A percentile compares a stretch with the other conserved stretches of the same genome.
Conservation (phyloP, 2,113 vertebrate species). For the Symphodus melops region DNA sequence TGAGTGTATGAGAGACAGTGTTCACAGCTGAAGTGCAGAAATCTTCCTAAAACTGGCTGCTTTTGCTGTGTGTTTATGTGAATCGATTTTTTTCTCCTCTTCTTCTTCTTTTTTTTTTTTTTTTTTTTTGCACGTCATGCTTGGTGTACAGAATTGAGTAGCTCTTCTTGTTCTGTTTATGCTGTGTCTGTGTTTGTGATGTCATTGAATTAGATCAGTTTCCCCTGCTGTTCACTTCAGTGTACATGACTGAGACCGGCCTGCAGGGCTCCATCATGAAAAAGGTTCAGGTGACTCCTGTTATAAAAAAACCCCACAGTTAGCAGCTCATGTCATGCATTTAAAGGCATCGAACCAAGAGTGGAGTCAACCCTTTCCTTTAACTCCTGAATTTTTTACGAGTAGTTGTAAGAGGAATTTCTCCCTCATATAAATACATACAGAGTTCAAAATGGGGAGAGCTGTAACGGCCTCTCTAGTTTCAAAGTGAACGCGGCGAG, state of each 20-base stretch:
- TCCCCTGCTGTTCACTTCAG: constrained; percentile 1
- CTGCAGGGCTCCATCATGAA: not conserved
- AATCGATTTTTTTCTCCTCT: constrained; percentile 1
- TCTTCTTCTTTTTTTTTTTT: too few species aligned
- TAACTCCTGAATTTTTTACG: not conserved
- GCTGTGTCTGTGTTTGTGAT: not conserved
- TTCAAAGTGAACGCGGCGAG: not conserved
- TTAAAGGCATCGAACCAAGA: not conserved
- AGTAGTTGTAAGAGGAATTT: not conserved
- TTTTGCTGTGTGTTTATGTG: constrained; percentile 19
- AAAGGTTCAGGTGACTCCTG: constrained; percentile 2
- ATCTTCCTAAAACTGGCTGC: constrained; percentile 33
- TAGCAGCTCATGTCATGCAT: not conserved
- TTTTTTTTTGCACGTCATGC: constrained; percentile 15
- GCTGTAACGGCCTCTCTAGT: not conserved
- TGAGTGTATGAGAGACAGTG: constrained; percentile 1
- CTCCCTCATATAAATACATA: not conserved
- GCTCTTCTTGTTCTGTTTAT: constrained; percentile 11
- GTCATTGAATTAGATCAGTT: not conserved
- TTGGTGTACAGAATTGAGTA: constrained; percentile 12
- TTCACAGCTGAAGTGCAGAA: constrained; percentile 9
- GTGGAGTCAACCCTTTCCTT: not conserved
- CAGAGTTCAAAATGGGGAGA: not conserved
- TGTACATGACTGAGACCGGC: constrained; percentile 8
- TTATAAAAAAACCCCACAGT: not conserved